A percentile compares a stretch with the other conserved stretches of the same genome.
Evolutionary conservation across 2,113 vertebrate species (phyloP).

Genomic region (Saimiri boliviensis): DNA sequence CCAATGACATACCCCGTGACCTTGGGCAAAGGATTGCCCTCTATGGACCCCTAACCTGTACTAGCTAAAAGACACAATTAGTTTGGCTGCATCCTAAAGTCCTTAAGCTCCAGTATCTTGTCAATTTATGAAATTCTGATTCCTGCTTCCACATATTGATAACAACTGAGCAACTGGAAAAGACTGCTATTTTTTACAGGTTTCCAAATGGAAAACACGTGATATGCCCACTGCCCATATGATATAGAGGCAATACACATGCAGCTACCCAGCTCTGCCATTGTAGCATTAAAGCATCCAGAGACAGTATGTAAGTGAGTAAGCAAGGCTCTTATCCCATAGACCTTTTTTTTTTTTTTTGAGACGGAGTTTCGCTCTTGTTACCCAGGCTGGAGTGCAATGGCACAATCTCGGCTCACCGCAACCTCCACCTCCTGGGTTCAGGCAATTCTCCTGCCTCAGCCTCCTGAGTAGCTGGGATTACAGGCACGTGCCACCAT

Average conservation of each 20-base stretch:
- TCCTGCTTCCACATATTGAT: background rate
- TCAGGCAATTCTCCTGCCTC: no score
- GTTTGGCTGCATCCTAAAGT: background rate
- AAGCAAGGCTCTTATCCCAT: background rate
- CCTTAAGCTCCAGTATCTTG: background rate
- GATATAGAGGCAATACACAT: background rate
- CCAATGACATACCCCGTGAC: background rate
- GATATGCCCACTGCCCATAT: background rate
- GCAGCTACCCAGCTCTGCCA: background rate
- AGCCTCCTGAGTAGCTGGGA: no score
- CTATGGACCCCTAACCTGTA: background rate
- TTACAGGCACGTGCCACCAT: no score
- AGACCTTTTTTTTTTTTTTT: no score
- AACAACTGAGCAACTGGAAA: background rate
- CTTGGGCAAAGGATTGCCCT: slow-evolving; percentile 9
- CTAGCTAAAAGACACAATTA: background rate
- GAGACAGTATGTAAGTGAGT: background rate
- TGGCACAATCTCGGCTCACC: no score
- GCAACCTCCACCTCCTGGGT: no score
- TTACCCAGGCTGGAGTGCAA: no score
- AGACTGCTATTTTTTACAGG: background rate
- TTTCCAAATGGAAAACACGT: background rate
- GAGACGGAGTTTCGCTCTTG: no score
- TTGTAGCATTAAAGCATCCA: background rate
- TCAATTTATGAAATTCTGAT: background rate